phyloP scores from a whole-genome alignment of 2,797 vertebrate genomes.

The Hirundo rustica region DNA sequence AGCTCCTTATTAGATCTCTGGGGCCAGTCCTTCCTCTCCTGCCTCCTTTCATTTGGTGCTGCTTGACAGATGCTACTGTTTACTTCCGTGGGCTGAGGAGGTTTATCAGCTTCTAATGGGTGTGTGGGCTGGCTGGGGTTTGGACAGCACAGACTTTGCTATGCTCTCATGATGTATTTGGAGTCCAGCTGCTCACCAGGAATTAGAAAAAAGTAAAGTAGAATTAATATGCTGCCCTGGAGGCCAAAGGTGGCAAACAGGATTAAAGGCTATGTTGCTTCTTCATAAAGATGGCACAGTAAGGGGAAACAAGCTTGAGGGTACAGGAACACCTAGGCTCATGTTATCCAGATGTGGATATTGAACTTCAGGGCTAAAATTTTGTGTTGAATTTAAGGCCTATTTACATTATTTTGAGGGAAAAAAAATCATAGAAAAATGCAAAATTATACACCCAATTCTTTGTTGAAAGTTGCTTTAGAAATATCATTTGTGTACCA shows the following conservation, averaged over 20 bases:
- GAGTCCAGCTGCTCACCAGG: background rate
- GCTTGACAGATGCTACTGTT: background rate
- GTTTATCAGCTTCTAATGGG: background rate
- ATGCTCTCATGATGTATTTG: accelerated
- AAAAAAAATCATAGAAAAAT: background rate
- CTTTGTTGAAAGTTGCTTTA: background rate
- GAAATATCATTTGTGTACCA: background rate
- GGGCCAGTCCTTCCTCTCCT: background rate
- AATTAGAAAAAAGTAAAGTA: background rate
- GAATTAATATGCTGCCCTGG: background rate
- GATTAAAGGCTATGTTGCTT: background rate
- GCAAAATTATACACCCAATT: background rate
- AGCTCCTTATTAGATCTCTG: background rate
- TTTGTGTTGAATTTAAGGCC: background rate
- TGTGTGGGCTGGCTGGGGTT: background rate
- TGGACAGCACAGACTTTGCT: background rate
- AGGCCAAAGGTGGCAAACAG: background rate
- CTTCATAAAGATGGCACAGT: background rate
- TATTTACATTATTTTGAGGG: background rate
- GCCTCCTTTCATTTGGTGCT: background rate
- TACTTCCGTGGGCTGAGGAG: background rate
- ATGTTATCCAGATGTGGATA: background rate
- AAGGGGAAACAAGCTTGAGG: background rate
- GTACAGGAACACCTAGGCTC: background rate
- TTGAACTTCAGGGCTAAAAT: accelerated